These are phyloP conservation scores for Drosophila percnosoma DNA, from an alignment of 2,888 invertebrate genomes.

Conservation along the genomic window DNA sequence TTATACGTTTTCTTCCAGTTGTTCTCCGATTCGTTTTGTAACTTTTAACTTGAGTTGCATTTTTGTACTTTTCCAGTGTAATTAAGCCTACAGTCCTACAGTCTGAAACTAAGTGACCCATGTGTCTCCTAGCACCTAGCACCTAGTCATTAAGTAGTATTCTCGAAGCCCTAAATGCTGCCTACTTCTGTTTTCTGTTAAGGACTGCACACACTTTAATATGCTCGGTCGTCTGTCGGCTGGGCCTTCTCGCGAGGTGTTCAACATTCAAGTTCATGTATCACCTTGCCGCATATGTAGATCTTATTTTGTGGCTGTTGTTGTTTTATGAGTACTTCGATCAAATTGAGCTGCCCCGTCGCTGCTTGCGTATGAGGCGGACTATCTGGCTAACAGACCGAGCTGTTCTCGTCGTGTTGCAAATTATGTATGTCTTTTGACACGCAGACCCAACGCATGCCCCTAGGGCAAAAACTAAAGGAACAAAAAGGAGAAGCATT, in stretches of 20 bases:
- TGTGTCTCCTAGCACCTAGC: not conserved
- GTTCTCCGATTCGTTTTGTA: not conserved
- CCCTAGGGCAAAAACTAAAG: slow-evolving; percentile 40
- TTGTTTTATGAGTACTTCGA: slow-evolving; percentile 58
- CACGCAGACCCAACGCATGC: slow-evolving; percentile 57
- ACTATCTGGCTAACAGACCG: slow-evolving; percentile 3
- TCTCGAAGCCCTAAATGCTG: slow-evolving; percentile 33
- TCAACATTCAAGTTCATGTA: slow-evolving; percentile 68
- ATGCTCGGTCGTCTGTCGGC: slow-evolving; percentile 17
- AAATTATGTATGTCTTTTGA: slow-evolving; percentile 78
- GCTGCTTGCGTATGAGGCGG: not conserved
- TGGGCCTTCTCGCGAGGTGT: slow-evolving; percentile 38
- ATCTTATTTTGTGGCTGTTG: slow-evolving; percentile 32
- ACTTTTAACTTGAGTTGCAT: not conserved
- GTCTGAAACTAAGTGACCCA: not conserved
- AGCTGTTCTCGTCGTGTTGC: slow-evolving; percentile 53
- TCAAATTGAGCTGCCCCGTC: slow-evolving; percentile 51
- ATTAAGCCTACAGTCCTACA: not conserved
- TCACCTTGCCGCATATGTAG: slow-evolving; percentile 59
- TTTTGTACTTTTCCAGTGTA: not conserved
- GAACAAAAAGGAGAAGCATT: not conserved
- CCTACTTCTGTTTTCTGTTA: slow-evolving; percentile 4
- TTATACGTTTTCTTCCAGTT: not conserved
- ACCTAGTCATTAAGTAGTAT: not conserved
- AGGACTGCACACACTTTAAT: slow-evolving; percentile 19